Conservation (phyloP, 2,797 vertebrate genomes). For the Gobionotothen gibberifrons region DNA sequence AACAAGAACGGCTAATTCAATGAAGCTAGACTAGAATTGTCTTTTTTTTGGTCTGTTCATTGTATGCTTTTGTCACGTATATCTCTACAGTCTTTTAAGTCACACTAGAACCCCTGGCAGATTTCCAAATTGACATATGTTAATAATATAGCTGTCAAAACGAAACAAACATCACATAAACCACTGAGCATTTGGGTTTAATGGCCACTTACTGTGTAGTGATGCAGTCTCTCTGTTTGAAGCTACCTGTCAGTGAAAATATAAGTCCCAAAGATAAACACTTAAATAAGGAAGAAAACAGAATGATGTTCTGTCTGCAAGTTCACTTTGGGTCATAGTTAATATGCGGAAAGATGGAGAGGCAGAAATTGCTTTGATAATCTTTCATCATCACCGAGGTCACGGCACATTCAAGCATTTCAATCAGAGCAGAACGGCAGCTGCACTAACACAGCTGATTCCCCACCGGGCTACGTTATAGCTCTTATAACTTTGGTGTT, state of each 20-base stretch:
- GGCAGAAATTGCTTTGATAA: constrained; percentile 55
- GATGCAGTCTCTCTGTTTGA: not conserved
- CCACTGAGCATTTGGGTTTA: not conserved
- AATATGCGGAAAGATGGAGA: constrained; percentile 42
- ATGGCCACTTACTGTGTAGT: not conserved
- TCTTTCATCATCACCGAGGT: constrained; percentile 58
- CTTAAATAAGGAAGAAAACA: not conserved
- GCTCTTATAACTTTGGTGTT: constrained; percentile 25
- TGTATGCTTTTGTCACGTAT: not conserved
- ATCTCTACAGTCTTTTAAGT: not conserved
- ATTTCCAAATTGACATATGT: not conserved
- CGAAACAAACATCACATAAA: not conserved
- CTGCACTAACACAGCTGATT: constrained; percentile 17
- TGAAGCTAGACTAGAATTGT: not conserved
- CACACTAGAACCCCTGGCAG: not conserved
- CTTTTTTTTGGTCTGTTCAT: not conserved
- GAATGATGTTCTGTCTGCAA: constrained; percentile 9
- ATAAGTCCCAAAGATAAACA: not conserved
- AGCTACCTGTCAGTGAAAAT: not conserved
- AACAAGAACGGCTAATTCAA: constrained; percentile 4
- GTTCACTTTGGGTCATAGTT: constrained; percentile 46
- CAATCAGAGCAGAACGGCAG: constrained; percentile 46
- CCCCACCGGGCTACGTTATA: constrained; percentile 13
- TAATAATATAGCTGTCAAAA: not conserved
- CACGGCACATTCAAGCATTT: constrained; percentile 55